These are phyloP conservation scores for Reinhardtius hippoglossoides DNA, from an alignment of 2,113 vertebrate species.

Conservation along the genomic window DNA sequence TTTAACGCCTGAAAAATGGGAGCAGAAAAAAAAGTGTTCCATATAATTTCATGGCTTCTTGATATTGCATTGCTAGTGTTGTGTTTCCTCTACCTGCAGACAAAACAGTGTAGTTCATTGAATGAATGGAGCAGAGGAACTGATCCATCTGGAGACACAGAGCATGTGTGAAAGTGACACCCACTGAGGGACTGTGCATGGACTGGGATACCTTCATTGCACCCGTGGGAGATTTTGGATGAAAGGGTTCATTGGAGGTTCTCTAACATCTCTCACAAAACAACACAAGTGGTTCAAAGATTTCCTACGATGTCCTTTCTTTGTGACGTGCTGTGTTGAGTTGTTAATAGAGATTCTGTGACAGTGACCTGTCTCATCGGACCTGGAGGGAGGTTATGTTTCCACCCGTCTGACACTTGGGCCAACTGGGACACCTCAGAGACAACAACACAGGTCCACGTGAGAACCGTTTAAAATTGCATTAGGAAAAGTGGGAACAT, in stretches of 20 bases:
- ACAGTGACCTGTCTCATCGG: not conserved
- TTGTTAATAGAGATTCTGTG: not conserved
- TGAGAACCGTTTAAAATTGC: not conserved
- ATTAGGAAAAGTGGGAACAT: no score
- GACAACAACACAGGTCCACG: not conserved
- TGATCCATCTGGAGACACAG: no score
- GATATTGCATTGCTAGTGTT: no score
- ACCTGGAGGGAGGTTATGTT: not conserved
- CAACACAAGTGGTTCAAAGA: not conserved
- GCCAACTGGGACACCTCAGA: not conserved
- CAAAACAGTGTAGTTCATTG: no score
- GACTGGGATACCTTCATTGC: slow-evolving; percentile 8
- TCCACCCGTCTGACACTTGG: not conserved
- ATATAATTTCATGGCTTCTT: not conserved
- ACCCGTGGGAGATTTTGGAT: slow-evolving; percentile 1
- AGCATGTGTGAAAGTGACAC: slow-evolving; percentile 42
- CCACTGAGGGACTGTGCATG: not conserved
- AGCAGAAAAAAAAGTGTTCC: not conserved
- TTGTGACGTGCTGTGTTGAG: not conserved
- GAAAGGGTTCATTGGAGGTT: slow-evolving; percentile 11
- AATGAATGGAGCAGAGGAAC: no score
- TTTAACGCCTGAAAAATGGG: no score
- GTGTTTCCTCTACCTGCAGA: no score
- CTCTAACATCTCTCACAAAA: not conserved
- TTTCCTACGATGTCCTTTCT: slow-evolving; percentile 1